Conservation (phyloP, 2,113 vertebrate genomes). For the Gymnogyps californianus region DNA sequence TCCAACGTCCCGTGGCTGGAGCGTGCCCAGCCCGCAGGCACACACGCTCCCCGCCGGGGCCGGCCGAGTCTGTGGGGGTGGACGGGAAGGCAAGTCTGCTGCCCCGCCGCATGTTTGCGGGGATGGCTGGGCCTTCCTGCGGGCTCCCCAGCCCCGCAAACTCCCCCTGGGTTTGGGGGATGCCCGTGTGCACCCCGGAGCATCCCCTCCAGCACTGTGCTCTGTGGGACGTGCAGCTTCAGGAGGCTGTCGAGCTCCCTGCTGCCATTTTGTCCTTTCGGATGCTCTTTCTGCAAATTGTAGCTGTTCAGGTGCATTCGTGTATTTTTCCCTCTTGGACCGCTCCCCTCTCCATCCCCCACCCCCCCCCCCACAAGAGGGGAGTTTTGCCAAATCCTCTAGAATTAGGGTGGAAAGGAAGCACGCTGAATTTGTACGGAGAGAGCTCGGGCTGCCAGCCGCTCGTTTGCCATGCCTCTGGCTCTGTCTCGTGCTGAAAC, state of each 20-base stretch:
- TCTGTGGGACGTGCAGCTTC: not conserved
- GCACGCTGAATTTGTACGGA: not conserved
- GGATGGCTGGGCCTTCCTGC: not conserved
- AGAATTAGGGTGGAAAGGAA: not conserved
- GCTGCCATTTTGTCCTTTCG: not conserved
- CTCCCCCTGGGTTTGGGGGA: not conserved
- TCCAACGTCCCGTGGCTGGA: rapidly evolving
- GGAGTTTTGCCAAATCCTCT: not conserved
- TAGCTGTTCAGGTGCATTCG: not conserved
- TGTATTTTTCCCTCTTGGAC: not conserved
- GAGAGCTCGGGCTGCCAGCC: not conserved
- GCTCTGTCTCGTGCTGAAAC: not conserved
- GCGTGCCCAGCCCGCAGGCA: not conserved
- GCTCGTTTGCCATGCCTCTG: not conserved
- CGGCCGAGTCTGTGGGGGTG: not conserved
- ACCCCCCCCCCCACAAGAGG: not conserved
- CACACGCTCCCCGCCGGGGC: not conserved
- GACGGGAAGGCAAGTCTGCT: not conserved
- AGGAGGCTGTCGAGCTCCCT: not conserved
- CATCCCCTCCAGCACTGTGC: not conserved
- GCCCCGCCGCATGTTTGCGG: not conserved
- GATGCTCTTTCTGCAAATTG: not conserved
- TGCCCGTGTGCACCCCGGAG: not conserved
- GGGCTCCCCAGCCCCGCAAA: not conserved
- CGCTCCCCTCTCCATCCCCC: not conserved